These are phyloP conservation scores for Dasysyrphus tricinctus DNA, from an alignment of 2,888 invertebrate genomes.

Conservation along the genomic window DNA sequence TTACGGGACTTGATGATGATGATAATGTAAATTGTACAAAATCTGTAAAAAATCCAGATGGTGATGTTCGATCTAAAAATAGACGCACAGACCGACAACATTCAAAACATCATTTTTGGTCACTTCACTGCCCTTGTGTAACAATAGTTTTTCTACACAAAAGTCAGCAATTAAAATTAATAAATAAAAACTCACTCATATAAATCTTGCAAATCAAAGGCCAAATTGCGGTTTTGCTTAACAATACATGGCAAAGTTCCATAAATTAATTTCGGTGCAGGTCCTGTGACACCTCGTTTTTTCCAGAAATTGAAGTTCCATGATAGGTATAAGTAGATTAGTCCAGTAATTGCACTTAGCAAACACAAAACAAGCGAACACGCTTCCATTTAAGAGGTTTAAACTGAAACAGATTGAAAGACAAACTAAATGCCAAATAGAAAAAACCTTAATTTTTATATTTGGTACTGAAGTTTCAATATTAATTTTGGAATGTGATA, in stretches of 20 bases:
- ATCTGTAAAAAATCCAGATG: no score
- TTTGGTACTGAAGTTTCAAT: no score
- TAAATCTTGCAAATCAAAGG: slow-evolving; percentile 44
- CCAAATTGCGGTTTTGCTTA: slow-evolving; percentile 22
- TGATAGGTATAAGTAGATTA: slow-evolving; percentile 41
- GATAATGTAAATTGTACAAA: no score
- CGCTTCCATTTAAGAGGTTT: background rate
- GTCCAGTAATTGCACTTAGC: slow-evolving; percentile 9
- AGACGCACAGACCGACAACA: no score
- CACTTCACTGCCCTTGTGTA: no score
- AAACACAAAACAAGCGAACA: background rate
- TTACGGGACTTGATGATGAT: no score
- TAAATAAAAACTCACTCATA: slow-evolving; percentile 38
- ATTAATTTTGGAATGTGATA: no score
- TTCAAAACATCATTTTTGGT: no score
- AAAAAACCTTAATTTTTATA: no score
- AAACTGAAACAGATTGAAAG: background rate
- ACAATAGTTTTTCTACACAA: no score
- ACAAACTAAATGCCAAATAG: background rate
- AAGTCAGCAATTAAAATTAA: no score
- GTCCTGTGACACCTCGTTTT: slow-evolving; percentile 53
- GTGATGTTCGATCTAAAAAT: no score
- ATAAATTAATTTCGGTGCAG: slow-evolving; percentile 30
- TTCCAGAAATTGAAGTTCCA: slow-evolving; percentile 61
- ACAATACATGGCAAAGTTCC: slow-evolving; percentile 46